These are phyloP conservation scores for Vespertilio murinus DNA, from an alignment of 2,797 vertebrate species.

Conservation along the genomic window DNA sequence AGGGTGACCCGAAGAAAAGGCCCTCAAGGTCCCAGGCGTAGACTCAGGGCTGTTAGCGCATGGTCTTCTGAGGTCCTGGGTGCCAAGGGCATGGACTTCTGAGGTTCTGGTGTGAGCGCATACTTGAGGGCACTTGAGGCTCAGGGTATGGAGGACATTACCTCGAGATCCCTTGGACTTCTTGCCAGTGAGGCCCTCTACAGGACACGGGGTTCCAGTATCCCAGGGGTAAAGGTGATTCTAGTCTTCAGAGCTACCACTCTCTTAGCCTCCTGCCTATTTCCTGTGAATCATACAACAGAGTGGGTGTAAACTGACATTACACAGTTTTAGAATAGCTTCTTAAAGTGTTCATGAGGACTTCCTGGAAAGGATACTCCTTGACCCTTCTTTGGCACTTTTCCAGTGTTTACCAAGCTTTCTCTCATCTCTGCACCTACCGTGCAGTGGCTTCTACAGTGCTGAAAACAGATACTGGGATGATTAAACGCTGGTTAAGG, in stretches of 20 bases:
- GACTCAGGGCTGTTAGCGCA: neutral
- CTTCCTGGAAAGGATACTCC: neutral
- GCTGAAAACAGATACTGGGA: neutral
- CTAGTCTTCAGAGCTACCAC: neutral
- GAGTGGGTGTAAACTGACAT: neutral
- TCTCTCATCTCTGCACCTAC: neutral
- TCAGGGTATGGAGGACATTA: neutral
- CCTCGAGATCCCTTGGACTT: neutral
- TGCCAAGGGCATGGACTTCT: neutral
- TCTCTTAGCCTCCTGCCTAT: neutral
- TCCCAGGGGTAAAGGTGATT: neutral
- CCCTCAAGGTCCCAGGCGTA: no score
- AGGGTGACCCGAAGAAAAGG: neutral
- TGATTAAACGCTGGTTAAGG: conserved; percentile 6
- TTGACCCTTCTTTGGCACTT: neutral
- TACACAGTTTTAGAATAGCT: neutral
- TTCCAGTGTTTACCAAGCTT: neutral
- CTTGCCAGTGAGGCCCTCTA: neutral
- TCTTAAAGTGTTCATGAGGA: neutral
- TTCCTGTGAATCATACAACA: neutral
- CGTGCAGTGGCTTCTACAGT: neutral
- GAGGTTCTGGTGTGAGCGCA: neutral
- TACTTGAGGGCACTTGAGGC: neutral
- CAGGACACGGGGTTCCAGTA: neutral
- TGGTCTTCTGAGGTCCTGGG: neutral